Evolutionary conservation across 53 echinoderm and acorn worm genomes (phyloP).

Genomic region (Crossaster papposus): DNA sequence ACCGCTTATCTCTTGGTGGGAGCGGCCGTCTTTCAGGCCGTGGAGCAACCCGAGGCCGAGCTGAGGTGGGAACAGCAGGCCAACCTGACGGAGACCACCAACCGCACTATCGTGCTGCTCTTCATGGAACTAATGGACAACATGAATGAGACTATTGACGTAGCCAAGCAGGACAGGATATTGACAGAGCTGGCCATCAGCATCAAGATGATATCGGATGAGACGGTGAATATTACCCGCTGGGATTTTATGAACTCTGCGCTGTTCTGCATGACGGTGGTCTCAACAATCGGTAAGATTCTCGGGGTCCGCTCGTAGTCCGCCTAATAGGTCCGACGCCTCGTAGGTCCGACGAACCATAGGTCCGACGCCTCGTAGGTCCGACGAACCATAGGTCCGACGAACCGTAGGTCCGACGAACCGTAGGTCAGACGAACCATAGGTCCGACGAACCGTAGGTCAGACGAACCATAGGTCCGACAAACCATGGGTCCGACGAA

Average conservation of each 20-base stretch:
- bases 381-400: too few relatives aligned
- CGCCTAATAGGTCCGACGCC: too few relatives aligned
- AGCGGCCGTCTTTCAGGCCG: slow-evolving; percentile 49
- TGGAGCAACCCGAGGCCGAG: slow-evolving; percentile 29
- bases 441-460: too few relatives aligned
- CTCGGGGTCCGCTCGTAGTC: too few relatives aligned
- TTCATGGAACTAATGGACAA: slow-evolving; percentile 32
- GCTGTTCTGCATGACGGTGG: slow-evolving; percentile 54
- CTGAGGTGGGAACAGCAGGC: neutral
- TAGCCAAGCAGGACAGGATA: neutral
- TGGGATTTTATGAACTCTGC: slow-evolving; percentile 44
- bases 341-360: too few relatives aligned
- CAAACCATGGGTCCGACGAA: too few relatives aligned
- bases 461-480: too few relatives aligned
- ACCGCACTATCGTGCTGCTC: slow-evolving; percentile 18
- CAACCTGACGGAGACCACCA: neutral
- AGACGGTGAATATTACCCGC: neutral
- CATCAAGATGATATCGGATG: neutral
- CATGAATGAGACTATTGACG: slow-evolving; percentile 12
- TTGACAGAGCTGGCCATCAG: neutral
- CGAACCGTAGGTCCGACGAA: too few relatives aligned
- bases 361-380: too few relatives aligned
- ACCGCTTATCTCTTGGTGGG: slow-evolving; percentile 40
- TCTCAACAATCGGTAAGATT: slow-evolving; percentile 51
- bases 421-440: too few relatives aligned